Percentiles rank a stretch among this genome's conserved stretches.
Conservation (phyloP, 1,140 invertebrate genomes). For the Drosophila repletoides region DNA sequence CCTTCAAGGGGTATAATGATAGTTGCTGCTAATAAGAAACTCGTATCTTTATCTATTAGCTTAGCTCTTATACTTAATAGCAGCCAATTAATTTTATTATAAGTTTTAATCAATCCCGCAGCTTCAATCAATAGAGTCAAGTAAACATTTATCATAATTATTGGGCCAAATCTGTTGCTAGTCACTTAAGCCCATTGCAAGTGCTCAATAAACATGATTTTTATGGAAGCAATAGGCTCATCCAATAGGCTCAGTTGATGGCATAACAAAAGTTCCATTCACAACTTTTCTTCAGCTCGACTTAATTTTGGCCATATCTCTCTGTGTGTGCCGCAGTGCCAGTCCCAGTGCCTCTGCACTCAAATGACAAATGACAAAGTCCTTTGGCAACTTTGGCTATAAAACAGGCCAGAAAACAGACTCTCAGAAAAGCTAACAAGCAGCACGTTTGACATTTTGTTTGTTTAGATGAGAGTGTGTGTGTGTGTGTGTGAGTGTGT, state of each 20-base stretch:
- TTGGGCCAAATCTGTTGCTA: conserved; percentile 30
- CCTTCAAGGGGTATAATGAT: too few relatives aligned
- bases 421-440: conserved; percentile 29
- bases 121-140: conserved; percentile 28
- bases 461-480: conserved; percentile 24
- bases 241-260: conserved; percentile 30
- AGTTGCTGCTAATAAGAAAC: neutral
- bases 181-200: conserved; percentile 34
- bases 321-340: too few relatives aligned
- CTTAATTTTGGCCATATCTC: conserved; percentile 59
- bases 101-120: conserved; percentile 12
- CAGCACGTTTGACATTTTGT: conserved; percentile 51
- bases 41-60: too few relatives aligned
- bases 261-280: conserved; percentile 50
- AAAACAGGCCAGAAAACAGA: conserved; percentile 31
- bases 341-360: conserved; percentile 5
- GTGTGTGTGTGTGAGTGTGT: conserved; percentile 22
- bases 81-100: conserved; percentile 5
- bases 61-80: too few relatives aligned
- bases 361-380: conserved; percentile 69
- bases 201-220: conserved; percentile 34
- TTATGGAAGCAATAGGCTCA: conserved; percentile 15
- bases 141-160: conserved; percentile 63
- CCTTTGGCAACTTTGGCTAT: conserved; percentile 58
- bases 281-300: conserved; percentile 44